Base-by-base conservation (phyloP, 2,888 invertebrate species). In the Diadegma fenestrale region DNA sequence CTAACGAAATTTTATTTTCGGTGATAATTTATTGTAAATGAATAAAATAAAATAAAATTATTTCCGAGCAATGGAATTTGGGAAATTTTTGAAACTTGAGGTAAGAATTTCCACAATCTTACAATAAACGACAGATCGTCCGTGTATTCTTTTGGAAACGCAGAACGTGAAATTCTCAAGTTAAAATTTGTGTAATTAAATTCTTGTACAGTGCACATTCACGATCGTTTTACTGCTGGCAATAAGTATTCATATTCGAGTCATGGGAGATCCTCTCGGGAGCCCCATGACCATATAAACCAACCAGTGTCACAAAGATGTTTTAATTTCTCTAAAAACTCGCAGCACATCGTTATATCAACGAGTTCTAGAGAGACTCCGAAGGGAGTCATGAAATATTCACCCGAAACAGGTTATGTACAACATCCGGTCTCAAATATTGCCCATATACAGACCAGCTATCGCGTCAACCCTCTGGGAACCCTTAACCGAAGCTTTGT, bases 291-390 rank as follows among this genome's bases (percentile, higher is more conserved):
- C 76, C 61, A 72, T 72, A 72, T 72, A 80, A 76, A 54, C 68
- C 68, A 72, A n/a, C 37, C 54, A 66, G 58, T 54, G 54, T 63
- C 51, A 43, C 66, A 77, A 80, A 83, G 83, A 86, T 66, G 83
- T 86, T 86, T 86, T 86, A 80, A 86, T 86, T 83, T 83, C 77
- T 83, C 72, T 48, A 26, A 80, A 86, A 86, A 86, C 83, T 77
- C 83, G 72, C 68, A 76, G 80, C 72, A 73, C 79, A 71, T 68
- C 61, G 77, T 86, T 80, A 68, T 66, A 82, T 83, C 76, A 86
- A 83, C 82, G 83, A 83, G 85, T 80, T 86, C 77, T 30, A 22
- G 30, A 79, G 82, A 69, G 68, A 73, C 77, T 45, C 85, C 83
- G 43, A 33, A 43, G 85, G 83, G 85, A 86, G 68, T 77, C 71